Conservation (phyloP, 2,113 vertebrate species). For the Cheilinus undulatus region DNA sequence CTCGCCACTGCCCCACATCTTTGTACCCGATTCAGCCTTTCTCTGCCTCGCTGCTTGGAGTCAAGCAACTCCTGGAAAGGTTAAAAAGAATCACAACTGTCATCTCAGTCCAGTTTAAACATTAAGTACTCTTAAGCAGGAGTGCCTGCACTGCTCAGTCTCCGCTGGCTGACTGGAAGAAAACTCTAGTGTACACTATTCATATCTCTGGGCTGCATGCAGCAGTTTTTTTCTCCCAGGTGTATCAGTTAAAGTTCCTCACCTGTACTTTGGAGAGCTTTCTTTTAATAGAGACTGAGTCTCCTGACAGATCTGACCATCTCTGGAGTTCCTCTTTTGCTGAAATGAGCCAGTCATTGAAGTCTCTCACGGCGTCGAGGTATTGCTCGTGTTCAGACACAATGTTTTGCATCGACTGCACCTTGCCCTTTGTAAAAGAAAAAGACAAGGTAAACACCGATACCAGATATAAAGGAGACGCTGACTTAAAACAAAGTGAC, state of each 20-base stretch:
- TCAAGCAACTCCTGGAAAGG: constrained; percentile 92
- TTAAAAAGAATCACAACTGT: constrained; percentile 14
- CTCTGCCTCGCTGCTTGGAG: constrained; percentile 88
- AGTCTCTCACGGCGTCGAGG: constrained; percentile 92
- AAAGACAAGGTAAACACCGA: constrained; percentile 2
- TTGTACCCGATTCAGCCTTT: constrained; percentile 89
- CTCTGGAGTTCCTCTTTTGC: constrained; percentile 97
- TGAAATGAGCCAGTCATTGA: constrained; percentile 95
- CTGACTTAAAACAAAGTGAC: not conserved
- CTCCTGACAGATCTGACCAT: constrained; percentile 94
- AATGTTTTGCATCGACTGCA: constrained; percentile 90
- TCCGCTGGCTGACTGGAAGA: not conserved
- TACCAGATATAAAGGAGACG: not conserved
- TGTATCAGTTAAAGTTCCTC: constrained; percentile 42
- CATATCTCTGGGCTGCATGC: not conserved
- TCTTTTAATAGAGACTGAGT: constrained; percentile 87
- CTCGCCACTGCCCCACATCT: constrained; percentile 83
- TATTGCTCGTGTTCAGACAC: constrained; percentile 95
- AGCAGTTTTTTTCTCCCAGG: not conserved
- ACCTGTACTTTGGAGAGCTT: constrained; percentile 94
- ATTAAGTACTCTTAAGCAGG: too few species aligned
- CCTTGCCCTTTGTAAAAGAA: constrained; percentile 87
- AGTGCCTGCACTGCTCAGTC: not conserved
- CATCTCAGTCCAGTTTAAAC: not conserved
- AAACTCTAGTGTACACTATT: not conserved